Evolutionary conservation across 2,888 invertebrate genomes (phyloP).

Genomic region (Cataglyphis altisquamis): DNA sequence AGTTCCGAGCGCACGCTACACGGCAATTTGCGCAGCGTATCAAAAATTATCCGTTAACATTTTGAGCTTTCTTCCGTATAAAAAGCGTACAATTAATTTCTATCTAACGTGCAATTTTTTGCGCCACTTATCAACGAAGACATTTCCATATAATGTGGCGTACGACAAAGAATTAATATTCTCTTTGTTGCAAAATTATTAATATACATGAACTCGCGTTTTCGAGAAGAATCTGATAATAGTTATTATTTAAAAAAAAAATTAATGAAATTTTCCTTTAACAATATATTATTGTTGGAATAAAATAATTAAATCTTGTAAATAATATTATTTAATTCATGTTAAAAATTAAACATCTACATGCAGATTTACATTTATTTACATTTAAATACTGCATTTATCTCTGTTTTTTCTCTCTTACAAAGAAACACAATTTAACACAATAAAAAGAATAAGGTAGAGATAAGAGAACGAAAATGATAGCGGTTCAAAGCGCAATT

Average conservation of each 20-base stretch:
- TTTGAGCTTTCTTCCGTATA: background rate
- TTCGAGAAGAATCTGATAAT: background rate
- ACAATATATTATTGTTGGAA: background rate
- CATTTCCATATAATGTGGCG: background rate
- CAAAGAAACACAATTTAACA: background rate
- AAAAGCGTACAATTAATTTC: conserved; percentile 32
- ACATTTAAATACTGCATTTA: background rate
- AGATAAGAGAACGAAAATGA: conserved; percentile 10
- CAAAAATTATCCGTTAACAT: conserved; percentile 49
- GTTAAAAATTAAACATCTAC: conserved; percentile 9
- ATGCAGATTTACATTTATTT: background rate
- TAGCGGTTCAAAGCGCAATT: conserved; percentile 38
- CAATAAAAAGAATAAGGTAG: background rate
- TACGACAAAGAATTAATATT: background rate
- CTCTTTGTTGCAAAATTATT: background rate
- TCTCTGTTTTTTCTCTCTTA: background rate
- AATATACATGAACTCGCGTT: background rate
- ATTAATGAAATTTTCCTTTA: background rate
- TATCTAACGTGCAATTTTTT: background rate
- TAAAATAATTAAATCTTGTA: background rate
- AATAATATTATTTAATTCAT: conserved; percentile 3
- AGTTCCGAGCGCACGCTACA: conserved; percentile 25
- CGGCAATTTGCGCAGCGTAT: conserved; percentile 38
- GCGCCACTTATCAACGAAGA: background rate
- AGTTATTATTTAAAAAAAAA: background rate